phyloP scores from a whole-genome alignment of 2,797 vertebrate genomes.

The Echiichthys vipera region DNA sequence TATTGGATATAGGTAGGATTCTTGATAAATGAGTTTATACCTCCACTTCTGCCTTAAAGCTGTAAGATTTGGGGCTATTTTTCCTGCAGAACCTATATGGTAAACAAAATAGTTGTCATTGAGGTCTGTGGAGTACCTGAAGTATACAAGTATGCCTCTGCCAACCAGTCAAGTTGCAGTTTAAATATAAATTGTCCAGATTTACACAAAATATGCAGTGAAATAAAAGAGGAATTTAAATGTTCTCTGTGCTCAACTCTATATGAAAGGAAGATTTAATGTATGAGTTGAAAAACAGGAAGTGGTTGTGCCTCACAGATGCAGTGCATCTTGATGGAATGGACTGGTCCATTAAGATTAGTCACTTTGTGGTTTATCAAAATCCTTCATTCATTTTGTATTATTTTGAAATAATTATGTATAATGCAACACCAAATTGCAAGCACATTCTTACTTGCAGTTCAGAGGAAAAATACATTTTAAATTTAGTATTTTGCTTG shows the following conservation, averaged over 20 bases:
- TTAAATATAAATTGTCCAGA: no score
- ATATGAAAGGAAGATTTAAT: background rate
- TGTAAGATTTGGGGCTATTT: background rate
- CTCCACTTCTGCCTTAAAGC: background rate
- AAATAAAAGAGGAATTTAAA: no score
- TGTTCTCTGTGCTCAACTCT: background rate
- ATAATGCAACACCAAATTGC: background rate
- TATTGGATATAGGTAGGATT: no score
- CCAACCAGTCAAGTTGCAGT: no score
- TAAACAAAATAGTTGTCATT: background rate
- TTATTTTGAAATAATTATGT: slow-evolving; percentile 3
- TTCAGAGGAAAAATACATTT: background rate
- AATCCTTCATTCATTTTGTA: background rate
- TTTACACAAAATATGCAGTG: no score
- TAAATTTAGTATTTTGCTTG: background rate
- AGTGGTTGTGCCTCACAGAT: background rate
- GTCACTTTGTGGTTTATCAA: background rate
- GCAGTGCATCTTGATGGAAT: background rate
- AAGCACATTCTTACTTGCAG: background rate
- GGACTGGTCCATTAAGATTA: background rate
- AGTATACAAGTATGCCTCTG: background rate
- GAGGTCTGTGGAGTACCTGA: background rate
- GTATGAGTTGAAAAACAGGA: background rate
- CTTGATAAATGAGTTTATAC: background rate
- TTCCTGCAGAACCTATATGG: no score